phyloP scores from a whole-genome alignment of 92 coral and sea anemone species.

The Virgularia gustaviana region DNA sequence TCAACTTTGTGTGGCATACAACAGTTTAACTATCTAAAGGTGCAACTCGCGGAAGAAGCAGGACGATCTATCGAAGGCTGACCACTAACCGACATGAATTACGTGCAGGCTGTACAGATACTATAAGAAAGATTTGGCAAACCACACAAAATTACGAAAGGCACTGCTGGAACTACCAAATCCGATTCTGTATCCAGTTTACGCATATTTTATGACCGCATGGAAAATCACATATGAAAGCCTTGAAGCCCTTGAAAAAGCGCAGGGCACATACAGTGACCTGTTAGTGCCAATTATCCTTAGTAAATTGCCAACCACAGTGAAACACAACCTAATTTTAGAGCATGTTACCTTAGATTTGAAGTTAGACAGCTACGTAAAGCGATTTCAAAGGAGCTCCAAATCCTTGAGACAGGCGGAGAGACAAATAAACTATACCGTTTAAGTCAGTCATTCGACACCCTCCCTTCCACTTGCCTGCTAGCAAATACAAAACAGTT shows the following conservation, averaged over 20 bases:
- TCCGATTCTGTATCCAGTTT: background rate
- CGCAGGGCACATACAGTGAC: background rate
- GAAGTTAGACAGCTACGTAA: background rate
- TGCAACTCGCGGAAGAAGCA: constrained; percentile 45
- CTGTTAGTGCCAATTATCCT: background rate
- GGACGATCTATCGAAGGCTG: constrained; percentile 34
- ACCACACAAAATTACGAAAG: constrained; percentile 11
- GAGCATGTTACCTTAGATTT: background rate
- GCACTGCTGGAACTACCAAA: background rate
- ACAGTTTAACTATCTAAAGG: constrained; percentile 43
- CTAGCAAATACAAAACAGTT: background rate
- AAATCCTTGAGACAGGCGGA: no score
- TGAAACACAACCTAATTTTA: constrained; percentile 4
- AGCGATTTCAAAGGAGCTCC: background rate
- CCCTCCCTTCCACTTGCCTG: background rate
- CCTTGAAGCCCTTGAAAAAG: background rate
- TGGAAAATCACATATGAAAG: background rate
- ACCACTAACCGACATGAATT: background rate
- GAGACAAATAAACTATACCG: background rate
- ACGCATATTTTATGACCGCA: background rate
- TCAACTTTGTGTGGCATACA: constrained; percentile 26
- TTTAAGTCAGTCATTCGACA: background rate
- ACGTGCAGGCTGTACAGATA: background rate
- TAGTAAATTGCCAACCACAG: background rate
- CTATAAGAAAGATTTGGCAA: constrained; percentile 37